phyloP scores from a whole-genome alignment of 2,113 vertebrate species.

The Rhabdornis inornatus region DNA sequence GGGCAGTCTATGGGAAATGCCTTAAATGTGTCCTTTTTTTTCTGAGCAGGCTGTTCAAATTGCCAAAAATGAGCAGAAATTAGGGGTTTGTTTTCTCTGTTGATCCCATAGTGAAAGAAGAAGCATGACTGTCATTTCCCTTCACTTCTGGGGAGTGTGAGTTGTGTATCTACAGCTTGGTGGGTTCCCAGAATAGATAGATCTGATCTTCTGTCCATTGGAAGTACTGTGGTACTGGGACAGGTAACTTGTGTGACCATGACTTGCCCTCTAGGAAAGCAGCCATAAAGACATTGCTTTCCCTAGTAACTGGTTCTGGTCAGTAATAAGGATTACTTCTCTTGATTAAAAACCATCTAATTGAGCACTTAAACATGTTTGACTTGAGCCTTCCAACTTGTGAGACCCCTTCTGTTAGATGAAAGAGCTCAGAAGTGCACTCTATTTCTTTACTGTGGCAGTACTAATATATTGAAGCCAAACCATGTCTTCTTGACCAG shows the following conservation, averaged over 20 bases:
- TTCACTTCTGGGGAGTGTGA: not conserved
- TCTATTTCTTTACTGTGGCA: not conserved
- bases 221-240: not conserved
- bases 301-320: not conserved
- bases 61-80: not conserved
- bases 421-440: not conserved
- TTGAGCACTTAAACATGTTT: not conserved
- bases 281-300: not conserved
- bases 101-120: not conserved
- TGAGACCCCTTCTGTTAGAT: not conserved
- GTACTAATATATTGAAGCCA: not conserved
- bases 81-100: not conserved
- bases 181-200: not conserved
- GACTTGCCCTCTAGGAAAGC: not conserved
- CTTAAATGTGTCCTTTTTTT: not conserved
- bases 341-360: not conserved
- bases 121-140: not conserved
- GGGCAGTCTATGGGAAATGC: not conserved
- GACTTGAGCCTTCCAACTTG: not conserved
- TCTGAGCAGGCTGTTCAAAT: not conserved
- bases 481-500: not conserved
- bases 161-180: fast-evolving
- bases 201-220: not conserved
- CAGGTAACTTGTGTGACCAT: not conserved
- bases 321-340: not conserved